These are phyloP conservation scores for Ovis aries DNA, from an alignment of 2,113 vertebrate species.

Conservation along the genomic window DNA sequence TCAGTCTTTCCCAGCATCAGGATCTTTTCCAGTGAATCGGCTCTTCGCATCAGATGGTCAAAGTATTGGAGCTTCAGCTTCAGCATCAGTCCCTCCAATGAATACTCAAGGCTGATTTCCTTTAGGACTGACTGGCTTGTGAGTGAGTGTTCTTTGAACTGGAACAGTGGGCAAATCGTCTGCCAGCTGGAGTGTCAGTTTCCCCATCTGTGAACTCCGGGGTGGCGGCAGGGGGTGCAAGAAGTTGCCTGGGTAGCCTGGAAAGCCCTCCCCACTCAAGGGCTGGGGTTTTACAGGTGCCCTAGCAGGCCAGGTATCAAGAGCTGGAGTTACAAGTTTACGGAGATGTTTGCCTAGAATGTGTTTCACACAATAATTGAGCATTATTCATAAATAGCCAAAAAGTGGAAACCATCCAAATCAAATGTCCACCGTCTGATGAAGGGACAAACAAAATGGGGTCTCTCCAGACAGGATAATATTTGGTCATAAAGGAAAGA, in stretches of 20 bases:
- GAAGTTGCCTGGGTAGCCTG: too few species aligned
- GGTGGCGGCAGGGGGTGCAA: accelerated
- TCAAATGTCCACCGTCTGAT: not conserved
- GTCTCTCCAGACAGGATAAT: not conserved
- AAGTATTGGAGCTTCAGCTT: not conserved
- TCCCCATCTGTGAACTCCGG: not conserved
- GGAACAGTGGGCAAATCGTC: not conserved
- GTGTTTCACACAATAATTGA: not conserved
- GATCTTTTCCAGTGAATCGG: not conserved
- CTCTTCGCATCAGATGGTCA: not conserved
- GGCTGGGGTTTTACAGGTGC: not conserved
- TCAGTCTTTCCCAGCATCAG: not conserved
- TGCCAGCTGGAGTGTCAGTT: not conserved
- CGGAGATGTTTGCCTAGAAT: not conserved
- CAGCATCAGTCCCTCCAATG: not conserved
- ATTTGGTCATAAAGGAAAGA: not conserved
- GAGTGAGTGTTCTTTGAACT: not conserved
- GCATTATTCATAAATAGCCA: not conserved
- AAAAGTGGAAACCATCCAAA: not conserved
- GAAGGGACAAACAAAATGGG: not conserved
- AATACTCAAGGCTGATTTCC: not conserved
- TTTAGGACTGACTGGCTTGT: not conserved
- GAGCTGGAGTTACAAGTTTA: not conserved
- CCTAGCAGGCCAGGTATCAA: not conserved
- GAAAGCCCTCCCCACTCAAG: not conserved